Evolutionary conservation across 1,140 invertebrate species (phyloP).

Genomic region (Solen grandis): DNA sequence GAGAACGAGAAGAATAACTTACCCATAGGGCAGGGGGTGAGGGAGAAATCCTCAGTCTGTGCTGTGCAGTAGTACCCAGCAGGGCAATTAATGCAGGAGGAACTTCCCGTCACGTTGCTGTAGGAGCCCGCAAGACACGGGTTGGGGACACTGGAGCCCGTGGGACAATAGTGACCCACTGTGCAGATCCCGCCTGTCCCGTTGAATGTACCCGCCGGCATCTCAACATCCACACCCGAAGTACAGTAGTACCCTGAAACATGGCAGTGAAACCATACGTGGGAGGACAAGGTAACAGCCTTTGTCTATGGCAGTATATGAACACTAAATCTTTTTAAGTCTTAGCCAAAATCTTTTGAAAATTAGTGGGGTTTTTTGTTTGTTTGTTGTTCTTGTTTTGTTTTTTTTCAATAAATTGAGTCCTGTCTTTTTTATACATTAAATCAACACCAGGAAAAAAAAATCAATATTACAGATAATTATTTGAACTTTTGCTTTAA

Average conservation of each 20-base stretch:
- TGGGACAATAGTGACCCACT: constrained; percentile 75
- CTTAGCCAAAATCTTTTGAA: no score
- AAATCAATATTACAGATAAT: no score
- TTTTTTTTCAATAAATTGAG: no score
- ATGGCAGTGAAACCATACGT: not conserved
- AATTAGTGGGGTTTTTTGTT: no score
- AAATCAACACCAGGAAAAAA: no score
- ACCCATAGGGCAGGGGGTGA: constrained; percentile 70
- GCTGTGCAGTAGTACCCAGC: constrained; percentile 73
- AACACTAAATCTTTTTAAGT: no score
- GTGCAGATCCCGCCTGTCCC: constrained; percentile 78
- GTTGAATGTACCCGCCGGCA: constrained; percentile 68
- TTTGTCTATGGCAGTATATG: no score
- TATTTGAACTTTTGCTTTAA: no score
- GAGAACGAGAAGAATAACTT: constrained; percentile 21
- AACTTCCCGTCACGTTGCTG: constrained; percentile 66
- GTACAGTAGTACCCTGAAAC: constrained; percentile 75
- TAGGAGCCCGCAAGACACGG: constrained; percentile 74
- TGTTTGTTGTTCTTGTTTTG: no score
- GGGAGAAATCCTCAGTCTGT: constrained; percentile 64
- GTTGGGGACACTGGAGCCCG: constrained; percentile 61
- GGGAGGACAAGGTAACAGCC: no score
- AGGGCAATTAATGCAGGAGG: constrained; percentile 69
- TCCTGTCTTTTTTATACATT: no score
- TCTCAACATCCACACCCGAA: constrained; percentile 73